A percentile compares a stretch with the other conserved stretches of the same genome.
Evolutionary conservation across 2,888 invertebrate species (phyloP).

Genomic region (Leuctra nigra): DNA sequence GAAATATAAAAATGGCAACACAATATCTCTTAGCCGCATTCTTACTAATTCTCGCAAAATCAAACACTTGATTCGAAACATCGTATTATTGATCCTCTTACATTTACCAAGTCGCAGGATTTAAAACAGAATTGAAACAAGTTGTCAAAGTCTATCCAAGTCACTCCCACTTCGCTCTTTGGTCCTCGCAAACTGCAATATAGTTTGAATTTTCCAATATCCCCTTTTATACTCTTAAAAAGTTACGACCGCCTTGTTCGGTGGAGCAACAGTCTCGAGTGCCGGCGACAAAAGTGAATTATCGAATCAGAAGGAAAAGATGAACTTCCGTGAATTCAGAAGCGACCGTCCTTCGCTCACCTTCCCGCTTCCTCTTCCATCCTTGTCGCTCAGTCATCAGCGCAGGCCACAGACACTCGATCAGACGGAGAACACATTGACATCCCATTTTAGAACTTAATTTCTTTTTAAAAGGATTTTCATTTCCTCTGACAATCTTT

Average conservation of each 20-base stretch:
- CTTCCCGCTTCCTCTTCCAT: neutral
- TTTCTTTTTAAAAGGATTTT: conserved; percentile 19
- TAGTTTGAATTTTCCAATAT: conserved; percentile 20
- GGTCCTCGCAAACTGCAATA: conserved; percentile 11
- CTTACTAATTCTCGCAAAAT: no score
- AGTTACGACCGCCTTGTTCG: neutral
- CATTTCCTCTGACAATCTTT: conserved; percentile 8
- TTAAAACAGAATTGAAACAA: no score
- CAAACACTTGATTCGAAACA: no score
- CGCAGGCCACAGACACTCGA: neutral
- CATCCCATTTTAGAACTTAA: conserved; percentile 19
- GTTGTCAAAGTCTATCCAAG: no score
- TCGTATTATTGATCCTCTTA: no score
- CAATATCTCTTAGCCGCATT: no score
- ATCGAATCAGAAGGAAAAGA: conserved; percentile 18
- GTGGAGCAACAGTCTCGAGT: conserved; percentile 15
- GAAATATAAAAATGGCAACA: no score
- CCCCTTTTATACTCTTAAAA: conserved; percentile 14
- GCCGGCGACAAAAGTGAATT: conserved; percentile 23
- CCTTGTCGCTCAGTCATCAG: neutral
- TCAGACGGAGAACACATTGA: conserved; percentile 8
- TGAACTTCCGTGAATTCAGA: conserved; percentile 20
- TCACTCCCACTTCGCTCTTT: no score
- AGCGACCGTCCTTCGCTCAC: no score
- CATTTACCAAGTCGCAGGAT: no score